phyloP scores from a whole-genome alignment of 2,113 vertebrate genomes.

The Collichthys lucidus region DNA sequence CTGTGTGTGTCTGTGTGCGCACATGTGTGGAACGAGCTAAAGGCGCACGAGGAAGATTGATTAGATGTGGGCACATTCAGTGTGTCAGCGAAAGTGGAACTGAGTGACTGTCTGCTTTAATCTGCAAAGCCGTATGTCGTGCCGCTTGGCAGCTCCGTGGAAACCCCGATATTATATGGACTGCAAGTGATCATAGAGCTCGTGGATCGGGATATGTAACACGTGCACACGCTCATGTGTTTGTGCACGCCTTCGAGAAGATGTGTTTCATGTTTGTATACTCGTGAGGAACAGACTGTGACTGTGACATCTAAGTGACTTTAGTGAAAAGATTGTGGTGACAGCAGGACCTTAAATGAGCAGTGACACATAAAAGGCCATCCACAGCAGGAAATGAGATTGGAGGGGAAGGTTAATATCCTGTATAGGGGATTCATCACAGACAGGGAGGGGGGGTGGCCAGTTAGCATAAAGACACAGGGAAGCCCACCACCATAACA shows the following conservation, averaged over 20 bases:
- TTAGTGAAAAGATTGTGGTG: slow-evolving; percentile 70
- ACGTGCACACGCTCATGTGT: slow-evolving; percentile 25
- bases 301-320: slow-evolving; percentile 35
- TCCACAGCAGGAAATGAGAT: slow-evolving; percentile 81
- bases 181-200: slow-evolving; percentile 50
- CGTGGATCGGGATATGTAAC: slow-evolving; percentile 24
- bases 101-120: slow-evolving; percentile 58
- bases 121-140: slow-evolving; percentile 45
- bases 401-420: slow-evolving; percentile 79
- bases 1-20: not conserved
- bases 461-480: slow-evolving; percentile 39
- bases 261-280: slow-evolving; percentile 33
- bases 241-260: slow-evolving; percentile 16
- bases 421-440: slow-evolving; percentile 62
- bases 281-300: slow-evolving; percentile 10
- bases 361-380: slow-evolving; percentile 79
- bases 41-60: slow-evolving; percentile 50
- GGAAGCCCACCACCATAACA: slow-evolving; percentile 68
- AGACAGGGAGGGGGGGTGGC: slow-evolving; percentile 33
- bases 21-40: slow-evolving; percentile 27
- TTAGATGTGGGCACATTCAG: slow-evolving; percentile 50
- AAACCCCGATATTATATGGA: slow-evolving; percentile 39
- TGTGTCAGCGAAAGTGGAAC: slow-evolving; percentile 59
- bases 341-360: slow-evolving; percentile 67
- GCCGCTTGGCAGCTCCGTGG: slow-evolving; percentile 13